These are phyloP conservation scores for Pachyseris speciosa DNA, from an alignment of 64 coral and sea anemone species.

Conservation along the genomic window DNA sequence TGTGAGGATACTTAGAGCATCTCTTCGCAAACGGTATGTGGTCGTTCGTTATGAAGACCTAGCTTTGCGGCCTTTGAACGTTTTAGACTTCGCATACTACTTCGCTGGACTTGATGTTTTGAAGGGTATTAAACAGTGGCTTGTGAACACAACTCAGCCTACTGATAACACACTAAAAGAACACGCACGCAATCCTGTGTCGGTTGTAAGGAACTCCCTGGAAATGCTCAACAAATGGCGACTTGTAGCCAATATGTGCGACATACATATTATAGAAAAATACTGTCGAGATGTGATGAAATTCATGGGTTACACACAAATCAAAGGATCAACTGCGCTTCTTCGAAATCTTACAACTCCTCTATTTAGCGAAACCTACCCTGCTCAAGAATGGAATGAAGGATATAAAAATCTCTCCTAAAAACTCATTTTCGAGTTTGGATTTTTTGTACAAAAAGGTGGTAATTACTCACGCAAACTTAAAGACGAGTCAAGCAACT, in stretches of 20 bases:
- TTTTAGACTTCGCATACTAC: neutral
- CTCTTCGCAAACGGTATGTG: neutral
- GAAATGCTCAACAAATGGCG: conserved; percentile 21
- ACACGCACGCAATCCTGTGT: neutral
- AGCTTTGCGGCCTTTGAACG: neutral
- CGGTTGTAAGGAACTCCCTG: conserved; percentile 4
- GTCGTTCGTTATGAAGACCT: conserved; percentile 32
- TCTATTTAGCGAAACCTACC: conserved; percentile 2
- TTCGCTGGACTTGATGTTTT: conserved; percentile 14
- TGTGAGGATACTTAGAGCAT: neutral
- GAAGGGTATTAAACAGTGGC: neutral
- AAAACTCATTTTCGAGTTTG: neutral
- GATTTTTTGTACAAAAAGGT: no score
- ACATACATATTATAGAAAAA: neutral
- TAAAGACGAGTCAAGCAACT: no score
- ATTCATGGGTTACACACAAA: conserved; percentile 27
- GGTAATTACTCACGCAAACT: no score
- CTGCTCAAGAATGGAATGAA: neutral
- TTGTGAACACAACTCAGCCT: conserved; percentile 6
- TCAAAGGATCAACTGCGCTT: neutral
- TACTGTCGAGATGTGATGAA: conserved; percentile 41
- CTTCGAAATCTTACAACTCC: conserved; percentile 32
- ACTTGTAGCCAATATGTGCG: neutral
- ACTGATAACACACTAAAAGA: neutral
- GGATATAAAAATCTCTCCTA: no score